Evolutionary conservation across 2,113 vertebrate species (phyloP), one percentile per base, ranked within the genome.

Genomic region (Gymnarchus niloticus): DNA sequence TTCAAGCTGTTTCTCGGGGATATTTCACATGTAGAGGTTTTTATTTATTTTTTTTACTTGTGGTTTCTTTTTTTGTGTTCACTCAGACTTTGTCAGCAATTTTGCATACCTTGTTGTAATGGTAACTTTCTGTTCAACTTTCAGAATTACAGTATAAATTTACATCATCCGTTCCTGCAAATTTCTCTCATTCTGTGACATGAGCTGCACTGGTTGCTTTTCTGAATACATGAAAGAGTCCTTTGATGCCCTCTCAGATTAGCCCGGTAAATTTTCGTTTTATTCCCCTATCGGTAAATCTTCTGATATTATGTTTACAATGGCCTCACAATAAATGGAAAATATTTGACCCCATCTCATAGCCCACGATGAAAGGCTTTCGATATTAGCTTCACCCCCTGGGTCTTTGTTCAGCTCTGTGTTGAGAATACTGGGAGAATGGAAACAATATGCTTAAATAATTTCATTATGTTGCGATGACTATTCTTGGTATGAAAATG

Each of bases 401-500:
- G 33, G 61, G 28, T 12, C 28, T 12, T 14, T 1, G 17, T 80
- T 81, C 84, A 56, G 37, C 33, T 81, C 65, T 87, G 56, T 76
- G 57, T 44, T 81, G 81, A 86, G 46, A 80, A 81, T 73, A 37
- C 25, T 17, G 48, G 49, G 48, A 44, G 46, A 84, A 87, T 81
- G 56, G 80, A 82, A 87, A 78, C 52, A 69, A 69, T 59, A 56
- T 88, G 81, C 25, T 77, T 83, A 59, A 88, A 88, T 89, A 83
- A 86, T 69, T 89, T 85, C 87, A 84, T 37, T 83, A 80, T 89
- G 86, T 89, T 88, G 65, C 44, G 61, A 76, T 23, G 19, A 46
- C 84, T 77, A 28, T 87, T 65, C 73, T 46, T 56, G 69, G 52
- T 77, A 48, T 87, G 78, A 51, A 81, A 84, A 81, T 86, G 28